Conservation (phyloP, 2,113 vertebrate genomes). For the Speoplatyrhinus poulsoni region DNA sequence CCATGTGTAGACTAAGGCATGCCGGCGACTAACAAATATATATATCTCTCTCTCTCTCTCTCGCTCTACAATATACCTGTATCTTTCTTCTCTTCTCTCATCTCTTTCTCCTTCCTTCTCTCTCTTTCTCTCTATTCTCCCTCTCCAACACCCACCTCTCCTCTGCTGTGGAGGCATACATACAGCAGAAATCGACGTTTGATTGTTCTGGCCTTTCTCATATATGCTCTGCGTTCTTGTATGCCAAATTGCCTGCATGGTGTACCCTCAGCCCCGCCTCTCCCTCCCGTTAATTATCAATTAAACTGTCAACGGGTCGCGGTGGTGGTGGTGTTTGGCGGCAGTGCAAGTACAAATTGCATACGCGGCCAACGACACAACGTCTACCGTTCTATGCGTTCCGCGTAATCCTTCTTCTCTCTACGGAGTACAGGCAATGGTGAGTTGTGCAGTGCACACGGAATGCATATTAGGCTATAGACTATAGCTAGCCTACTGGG, state of each 20-base stretch:
- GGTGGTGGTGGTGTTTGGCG: slow-evolving; percentile 1
- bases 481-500: too few species aligned
- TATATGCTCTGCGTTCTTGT: neutral
- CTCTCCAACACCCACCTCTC: neutral
- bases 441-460: neutral
- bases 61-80: neutral
- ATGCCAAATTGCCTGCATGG: slow-evolving; percentile 12
- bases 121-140: neutral
- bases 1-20: slow-evolving; percentile 1
- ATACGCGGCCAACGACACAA: slow-evolving; percentile 7
- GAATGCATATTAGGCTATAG: neutral
- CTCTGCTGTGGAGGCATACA: neutral
- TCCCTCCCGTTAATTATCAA: slow-evolving; percentile 28
- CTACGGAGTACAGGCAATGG: neutral
- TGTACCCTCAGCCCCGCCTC: slow-evolving; percentile 1
- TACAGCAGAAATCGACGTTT: neutral
- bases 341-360: slow-evolving; percentile 20
- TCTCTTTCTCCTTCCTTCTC: neutral
- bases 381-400: neutral
- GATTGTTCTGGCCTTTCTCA: neutral
- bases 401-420: neutral
- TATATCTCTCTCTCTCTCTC: neutral
- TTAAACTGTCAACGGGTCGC: slow-evolving; percentile 22
- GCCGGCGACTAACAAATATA: neutral
- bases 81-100: neutral